These are phyloP conservation scores for Orthosia gracilis DNA, from an alignment of 2,888 invertebrate genomes.

Conservation along the genomic window DNA sequence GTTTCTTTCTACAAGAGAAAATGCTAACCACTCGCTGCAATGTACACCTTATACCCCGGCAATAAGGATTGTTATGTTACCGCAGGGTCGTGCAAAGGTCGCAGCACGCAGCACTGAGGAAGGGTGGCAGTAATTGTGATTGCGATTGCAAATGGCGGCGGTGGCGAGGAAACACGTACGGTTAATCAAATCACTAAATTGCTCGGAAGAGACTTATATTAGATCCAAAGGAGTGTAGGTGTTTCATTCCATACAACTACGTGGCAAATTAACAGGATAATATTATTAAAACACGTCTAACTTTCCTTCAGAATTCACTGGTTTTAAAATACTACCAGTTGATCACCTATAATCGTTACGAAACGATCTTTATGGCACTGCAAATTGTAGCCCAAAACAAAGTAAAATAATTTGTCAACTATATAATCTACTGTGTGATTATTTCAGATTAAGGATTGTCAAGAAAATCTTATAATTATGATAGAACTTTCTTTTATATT, in stretches of 20 bases:
- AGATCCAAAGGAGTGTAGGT: slow-evolving; percentile 36
- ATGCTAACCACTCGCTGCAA: slow-evolving; percentile 59
- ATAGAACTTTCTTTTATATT: background rate
- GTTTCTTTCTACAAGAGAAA: slow-evolving; percentile 73
- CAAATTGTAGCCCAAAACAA: background rate
- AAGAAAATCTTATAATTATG: background rate
- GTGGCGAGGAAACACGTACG: slow-evolving; percentile 76
- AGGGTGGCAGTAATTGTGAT: slow-evolving; percentile 82
- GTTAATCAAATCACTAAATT: slow-evolving; percentile 83
- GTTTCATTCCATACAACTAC: background rate
- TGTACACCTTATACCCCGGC: slow-evolving; percentile 69
- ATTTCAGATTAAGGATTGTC: background rate
- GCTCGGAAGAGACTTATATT: slow-evolving; percentile 72
- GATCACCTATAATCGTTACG: background rate
- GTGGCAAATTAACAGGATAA: background rate
- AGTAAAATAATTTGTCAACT: background rate
- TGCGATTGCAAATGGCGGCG: slow-evolving; percentile 89
- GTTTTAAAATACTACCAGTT: too few species aligned
- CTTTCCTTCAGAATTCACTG: background rate
- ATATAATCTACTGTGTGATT: background rate
- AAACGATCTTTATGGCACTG: background rate
- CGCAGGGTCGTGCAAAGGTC: slow-evolving; percentile 27
- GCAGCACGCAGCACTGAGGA: slow-evolving; percentile 58
- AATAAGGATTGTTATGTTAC: slow-evolving; percentile 27
- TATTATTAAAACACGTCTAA: background rate